A percentile compares a stretch with the other conserved stretches of the same genome.
phyloP scores from a whole-genome alignment of 1,140 invertebrate genomes.

The Orchestia grillus region DNA sequence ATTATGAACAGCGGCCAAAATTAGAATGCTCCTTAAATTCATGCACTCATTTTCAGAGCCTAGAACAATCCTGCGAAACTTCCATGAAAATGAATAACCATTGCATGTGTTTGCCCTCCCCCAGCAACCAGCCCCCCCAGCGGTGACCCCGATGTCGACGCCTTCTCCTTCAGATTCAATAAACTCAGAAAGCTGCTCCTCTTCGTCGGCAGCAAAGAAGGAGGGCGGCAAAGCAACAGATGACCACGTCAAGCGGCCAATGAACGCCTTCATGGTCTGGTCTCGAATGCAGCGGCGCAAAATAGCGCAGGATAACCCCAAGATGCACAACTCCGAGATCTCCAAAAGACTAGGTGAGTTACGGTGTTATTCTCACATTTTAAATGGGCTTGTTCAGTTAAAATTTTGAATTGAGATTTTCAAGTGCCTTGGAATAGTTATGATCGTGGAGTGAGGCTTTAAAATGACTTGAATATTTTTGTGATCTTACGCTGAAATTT shows the following conservation, averaged over 20 bases:
- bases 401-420: no score
- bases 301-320: conserved; percentile 95
- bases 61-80: no score
- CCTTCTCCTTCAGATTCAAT: conserved; percentile 67
- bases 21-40: no score
- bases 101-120: conserved; percentile 56
- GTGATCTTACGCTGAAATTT: no score
- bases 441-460: no score
- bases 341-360: conserved; percentile 88
- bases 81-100: conserved; percentile 59
- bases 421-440: no score
- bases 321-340: conserved; percentile 98
- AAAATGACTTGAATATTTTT: no score
- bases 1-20: no score
- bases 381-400: no score
- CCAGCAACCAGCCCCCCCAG: conserved; percentile 44
- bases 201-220: conserved; percentile 63
- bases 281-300: conserved; percentile 83
- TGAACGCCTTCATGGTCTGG: conserved; percentile 99
- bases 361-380: not conserved
- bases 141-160: conserved; percentile 64
- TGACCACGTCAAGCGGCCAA: conserved; percentile 96
- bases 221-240: conserved; percentile 66
- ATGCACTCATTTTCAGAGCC: no score
- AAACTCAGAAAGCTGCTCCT: conserved; percentile 63